A percentile compares a stretch with the other conserved stretches of the same genome.
phyloP scores from a whole-genome alignment of 1,140 invertebrate species.

The Lysiphlebus fabarum region DNA sequence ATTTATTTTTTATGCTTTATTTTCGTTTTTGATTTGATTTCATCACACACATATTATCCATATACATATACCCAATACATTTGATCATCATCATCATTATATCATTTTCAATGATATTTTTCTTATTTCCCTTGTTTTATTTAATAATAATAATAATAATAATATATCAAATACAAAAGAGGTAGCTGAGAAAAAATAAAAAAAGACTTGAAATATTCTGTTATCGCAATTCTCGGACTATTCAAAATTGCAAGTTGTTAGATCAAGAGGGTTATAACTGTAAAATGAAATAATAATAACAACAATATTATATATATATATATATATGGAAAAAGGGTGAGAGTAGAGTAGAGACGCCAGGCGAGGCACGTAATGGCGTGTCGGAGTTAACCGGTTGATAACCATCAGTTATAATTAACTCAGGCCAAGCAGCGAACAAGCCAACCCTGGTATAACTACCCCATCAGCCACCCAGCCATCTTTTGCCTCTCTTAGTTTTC shows the following conservation, averaged over 20 bases:
- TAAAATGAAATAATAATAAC: slow-evolving; percentile 21
- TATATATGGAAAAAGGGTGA: slow-evolving; percentile 25
- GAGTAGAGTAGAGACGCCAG: slow-evolving; percentile 36
- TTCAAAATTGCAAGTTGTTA: no score
- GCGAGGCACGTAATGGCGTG: slow-evolving; percentile 56
- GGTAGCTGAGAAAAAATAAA: no score
- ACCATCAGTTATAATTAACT: slow-evolving; percentile 58
- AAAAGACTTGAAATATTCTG: no score
- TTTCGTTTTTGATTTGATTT: background rate
- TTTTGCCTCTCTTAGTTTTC: slow-evolving; percentile 17
- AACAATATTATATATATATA: background rate
- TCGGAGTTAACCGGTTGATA: slow-evolving; percentile 57
- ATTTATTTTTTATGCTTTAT: slow-evolving; percentile 1
- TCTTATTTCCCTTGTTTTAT: no score
- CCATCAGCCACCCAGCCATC: slow-evolving; percentile 24
- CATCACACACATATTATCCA: background rate
- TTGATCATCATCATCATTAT: background rate
- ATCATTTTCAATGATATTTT: no score
- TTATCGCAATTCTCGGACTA: no score
- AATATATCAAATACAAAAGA: no score
- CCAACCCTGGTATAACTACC: slow-evolving; percentile 44
- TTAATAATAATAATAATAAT: no score
- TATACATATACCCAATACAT: background rate
- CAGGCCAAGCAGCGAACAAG: slow-evolving; percentile 53
- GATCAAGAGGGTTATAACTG: slow-evolving; percentile 17